Percentiles rank a stretch among this genome's conserved stretches.
These are phyloP conservation scores for Antheraea yamamai DNA, from an alignment of 2,888 invertebrate genomes.

Conservation along the genomic window DNA sequence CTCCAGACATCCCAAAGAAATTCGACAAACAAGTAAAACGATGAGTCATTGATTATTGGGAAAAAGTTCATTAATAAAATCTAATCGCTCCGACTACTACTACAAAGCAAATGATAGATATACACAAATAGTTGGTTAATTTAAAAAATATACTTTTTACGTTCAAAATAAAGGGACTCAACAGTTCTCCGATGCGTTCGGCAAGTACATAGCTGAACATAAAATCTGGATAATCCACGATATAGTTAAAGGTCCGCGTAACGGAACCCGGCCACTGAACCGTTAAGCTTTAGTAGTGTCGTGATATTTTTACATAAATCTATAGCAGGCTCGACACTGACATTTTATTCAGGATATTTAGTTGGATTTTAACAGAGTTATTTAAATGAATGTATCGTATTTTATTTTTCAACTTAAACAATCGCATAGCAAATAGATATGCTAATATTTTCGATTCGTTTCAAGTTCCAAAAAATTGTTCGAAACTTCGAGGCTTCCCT, in stretches of 20 bases:
- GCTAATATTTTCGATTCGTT: not conserved
- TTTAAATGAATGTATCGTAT: not conserved
- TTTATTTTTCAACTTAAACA: not conserved
- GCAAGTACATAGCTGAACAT: not conserved
- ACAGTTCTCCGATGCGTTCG: not conserved
- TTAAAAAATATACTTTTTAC: not conserved
- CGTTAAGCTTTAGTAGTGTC: slow-evolving; percentile 14
- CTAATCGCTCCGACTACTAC: too few relatives aligned
- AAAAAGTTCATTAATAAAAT: too few relatives aligned
- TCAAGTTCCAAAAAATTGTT: not conserved
- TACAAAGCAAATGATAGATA: too few relatives aligned
- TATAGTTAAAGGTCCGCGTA: slow-evolving; percentile 16
- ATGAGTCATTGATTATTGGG: too few relatives aligned
- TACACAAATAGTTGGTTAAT: too few relatives aligned
- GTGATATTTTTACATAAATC: slow-evolving; percentile 15
- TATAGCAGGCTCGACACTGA: not conserved
- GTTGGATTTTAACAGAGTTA: not conserved
- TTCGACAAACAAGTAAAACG: too few relatives aligned
- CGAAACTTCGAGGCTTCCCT: too few relatives aligned
- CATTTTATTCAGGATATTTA: not conserved
- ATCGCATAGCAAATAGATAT: not conserved
- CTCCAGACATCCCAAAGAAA: too few relatives aligned
- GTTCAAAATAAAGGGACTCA: not conserved
- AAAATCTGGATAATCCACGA: slow-evolving; percentile 16
- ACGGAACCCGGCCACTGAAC: slow-evolving; percentile 7